Evolutionary conservation across 2,888 invertebrate species (phyloP).

Genomic region (Halictus quadricinctus): DNA sequence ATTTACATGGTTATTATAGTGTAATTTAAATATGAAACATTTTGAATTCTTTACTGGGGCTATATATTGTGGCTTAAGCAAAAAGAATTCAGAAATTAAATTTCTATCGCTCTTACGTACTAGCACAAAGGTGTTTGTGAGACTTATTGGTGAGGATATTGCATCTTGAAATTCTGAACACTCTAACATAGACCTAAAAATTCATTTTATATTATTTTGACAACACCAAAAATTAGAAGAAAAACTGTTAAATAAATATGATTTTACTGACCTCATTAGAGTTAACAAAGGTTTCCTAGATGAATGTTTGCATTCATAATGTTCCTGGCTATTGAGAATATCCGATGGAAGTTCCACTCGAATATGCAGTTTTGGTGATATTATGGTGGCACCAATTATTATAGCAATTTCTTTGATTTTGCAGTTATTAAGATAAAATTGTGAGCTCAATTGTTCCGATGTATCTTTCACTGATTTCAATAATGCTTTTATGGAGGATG

Average conservation of each 20-base stretch:
- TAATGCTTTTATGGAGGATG: constrained; percentile 68
- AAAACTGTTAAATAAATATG: neutral
- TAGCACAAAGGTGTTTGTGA: constrained; percentile 80
- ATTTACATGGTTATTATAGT: constrained; percentile 61
- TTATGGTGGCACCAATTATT: constrained; percentile 79
- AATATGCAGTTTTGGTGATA: constrained; percentile 79
- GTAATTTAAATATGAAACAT: constrained; percentile 74
- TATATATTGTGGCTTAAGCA: constrained; percentile 78
- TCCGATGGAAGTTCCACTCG: constrained; percentile 74
- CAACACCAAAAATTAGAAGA: neutral
- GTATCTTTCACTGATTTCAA: constrained; percentile 70
- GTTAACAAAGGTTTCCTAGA: constrained; percentile 78
- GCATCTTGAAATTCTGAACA: constrained; percentile 79
- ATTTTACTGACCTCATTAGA: constrained; percentile 77
- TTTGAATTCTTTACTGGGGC: constrained; percentile 60
- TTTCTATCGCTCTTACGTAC: constrained; percentile 77
- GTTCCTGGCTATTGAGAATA: constrained; percentile 75
- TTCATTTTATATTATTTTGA: constrained; percentile 20
- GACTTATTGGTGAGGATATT: constrained; percentile 74
- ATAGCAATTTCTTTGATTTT: constrained; percentile 78
- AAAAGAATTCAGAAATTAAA: constrained; percentile 75
- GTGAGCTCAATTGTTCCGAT: constrained; percentile 73
- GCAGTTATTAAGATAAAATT: constrained; percentile 73
- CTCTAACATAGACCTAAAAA: constrained; percentile 76
- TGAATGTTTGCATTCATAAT: constrained; percentile 77